Conservation (phyloP, 2,888 invertebrate species). For the Tetanocera ferruginea region DNA sequence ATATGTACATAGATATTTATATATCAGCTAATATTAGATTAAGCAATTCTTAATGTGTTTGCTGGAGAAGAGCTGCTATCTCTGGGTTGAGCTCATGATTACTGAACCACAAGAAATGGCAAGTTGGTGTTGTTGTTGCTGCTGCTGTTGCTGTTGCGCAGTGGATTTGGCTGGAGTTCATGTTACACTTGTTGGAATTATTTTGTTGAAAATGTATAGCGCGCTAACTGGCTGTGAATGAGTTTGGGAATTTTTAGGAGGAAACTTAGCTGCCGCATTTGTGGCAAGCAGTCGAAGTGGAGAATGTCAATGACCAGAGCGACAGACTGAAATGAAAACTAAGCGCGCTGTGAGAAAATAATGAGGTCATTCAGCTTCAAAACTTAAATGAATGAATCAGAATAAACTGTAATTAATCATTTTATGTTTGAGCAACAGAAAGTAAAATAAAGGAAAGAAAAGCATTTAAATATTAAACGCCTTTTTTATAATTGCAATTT, state of each 20-base stretch:
- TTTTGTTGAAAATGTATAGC: constrained; percentile 15
- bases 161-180: neutral
- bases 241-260: constrained; percentile 23
- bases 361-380: constrained; percentile 30
- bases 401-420: constrained; percentile 33
- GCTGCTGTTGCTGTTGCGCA: neutral
- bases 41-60: neutral
- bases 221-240: constrained; percentile 6
- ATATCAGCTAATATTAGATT: neutral
- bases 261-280: neutral
- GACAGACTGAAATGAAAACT: constrained; percentile 1
- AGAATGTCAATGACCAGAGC: constrained; percentile 33
- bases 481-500: constrained; percentile 16
- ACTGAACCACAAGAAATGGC: constrained; percentile 37
- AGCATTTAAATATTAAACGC: constrained; percentile 8
- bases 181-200: constrained; percentile 29
- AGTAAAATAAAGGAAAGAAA: neutral
- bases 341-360: constrained; percentile 33
- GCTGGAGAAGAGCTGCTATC: neutral
- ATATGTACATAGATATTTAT: neutral
- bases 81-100: constrained; percentile 38
- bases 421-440: neutral
- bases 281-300: neutral
- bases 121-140: neutral
- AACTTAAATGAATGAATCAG: constrained; percentile 31